Conservation (phyloP, 2,113 vertebrate genomes). For the Electrona antarctica region DNA sequence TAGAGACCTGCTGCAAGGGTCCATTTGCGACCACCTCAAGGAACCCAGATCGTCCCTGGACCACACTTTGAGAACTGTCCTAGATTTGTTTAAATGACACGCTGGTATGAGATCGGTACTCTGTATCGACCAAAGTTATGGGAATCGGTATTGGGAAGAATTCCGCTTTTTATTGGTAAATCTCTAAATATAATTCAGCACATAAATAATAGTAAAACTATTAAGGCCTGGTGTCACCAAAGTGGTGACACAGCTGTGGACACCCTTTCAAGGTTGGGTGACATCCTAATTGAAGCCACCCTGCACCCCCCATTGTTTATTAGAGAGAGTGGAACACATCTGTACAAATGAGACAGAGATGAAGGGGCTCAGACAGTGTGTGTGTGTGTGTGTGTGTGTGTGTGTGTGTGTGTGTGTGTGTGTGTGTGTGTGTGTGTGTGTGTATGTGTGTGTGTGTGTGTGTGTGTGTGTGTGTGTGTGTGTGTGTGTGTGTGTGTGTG, state of each 20-base stretch:
- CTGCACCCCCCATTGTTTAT: conserved; percentile 58
- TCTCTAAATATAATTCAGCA: too few relatives aligned
- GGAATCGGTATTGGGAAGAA: too few relatives aligned
- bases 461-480: conserved; percentile 16
- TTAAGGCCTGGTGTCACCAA: too few relatives aligned
- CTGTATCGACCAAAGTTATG: too few relatives aligned
- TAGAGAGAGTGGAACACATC: conserved; percentile 58
- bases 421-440: conserved; percentile 12
- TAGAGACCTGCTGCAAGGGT: too few relatives aligned
- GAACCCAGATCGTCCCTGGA: too few relatives aligned
- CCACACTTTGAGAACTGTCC: too few relatives aligned
- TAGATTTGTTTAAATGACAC: too few relatives aligned
- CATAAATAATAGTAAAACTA: too few relatives aligned
- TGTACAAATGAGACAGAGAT: conserved; percentile 65
- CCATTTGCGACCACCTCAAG: too few relatives aligned
- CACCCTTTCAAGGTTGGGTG: conserved; percentile 70
- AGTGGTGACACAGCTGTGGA: conserved; percentile 52
- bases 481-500: background rate
- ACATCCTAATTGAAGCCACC: conserved; percentile 67
- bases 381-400: conserved; percentile 15
- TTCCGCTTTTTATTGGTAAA: too few relatives aligned
- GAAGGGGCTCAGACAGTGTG: conserved; percentile 30
- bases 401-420: conserved; percentile 5
- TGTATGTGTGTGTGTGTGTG: conserved; percentile 5
- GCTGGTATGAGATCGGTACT: too few relatives aligned